These are phyloP conservation scores for Hydrocynus forskahlii DNA, from an alignment of 2,797 vertebrate species.

Conservation along the genomic window DNA sequence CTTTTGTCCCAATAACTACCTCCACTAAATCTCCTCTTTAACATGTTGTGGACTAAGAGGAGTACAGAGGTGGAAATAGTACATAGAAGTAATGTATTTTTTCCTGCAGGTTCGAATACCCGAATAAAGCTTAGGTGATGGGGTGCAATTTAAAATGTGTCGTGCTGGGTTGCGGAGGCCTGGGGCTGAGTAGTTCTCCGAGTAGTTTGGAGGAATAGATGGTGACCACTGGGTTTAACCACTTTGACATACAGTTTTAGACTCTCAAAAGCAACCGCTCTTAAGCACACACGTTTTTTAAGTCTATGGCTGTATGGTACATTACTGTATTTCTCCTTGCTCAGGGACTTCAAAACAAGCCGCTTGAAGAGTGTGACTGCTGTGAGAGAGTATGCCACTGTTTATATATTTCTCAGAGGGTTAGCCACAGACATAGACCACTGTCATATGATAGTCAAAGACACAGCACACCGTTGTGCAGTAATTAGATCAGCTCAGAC, in stretches of 20 bases:
- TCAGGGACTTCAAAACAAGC: slow-evolving; percentile 40
- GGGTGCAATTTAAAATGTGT: slow-evolving; percentile 59
- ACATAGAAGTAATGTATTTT: slow-evolving; percentile 55
- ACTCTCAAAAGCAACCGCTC: slow-evolving; percentile 44
- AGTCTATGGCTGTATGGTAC: slow-evolving; percentile 36
- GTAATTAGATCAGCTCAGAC: slow-evolving; percentile 67
- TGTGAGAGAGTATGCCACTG: slow-evolving; percentile 21
- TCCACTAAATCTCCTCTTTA: slow-evolving; percentile 81
- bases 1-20: slow-evolving; percentile 82
- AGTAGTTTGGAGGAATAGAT: slow-evolving; percentile 38
- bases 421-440: slow-evolving; percentile 60
- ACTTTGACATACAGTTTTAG: slow-evolving; percentile 47
- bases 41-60: slow-evolving; percentile 73
- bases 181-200: slow-evolving; percentile 20
- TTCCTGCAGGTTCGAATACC: slow-evolving; percentile 30
- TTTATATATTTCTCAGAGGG: slow-evolving; percentile 54
- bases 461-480: slow-evolving; percentile 66
- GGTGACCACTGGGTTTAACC: slow-evolving; percentile 46
- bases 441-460: slow-evolving; percentile 65
- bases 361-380: background rate
- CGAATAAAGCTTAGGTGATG: slow-evolving; percentile 55
- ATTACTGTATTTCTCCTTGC: slow-evolving; percentile 33
- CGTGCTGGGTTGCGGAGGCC: slow-evolving; percentile 39
- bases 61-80: slow-evolving; percentile 54
- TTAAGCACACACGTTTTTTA: slow-evolving; percentile 32